Percentiles rank a stretch among this genome's conserved stretches.
Conservation (phyloP, 2,797 vertebrate genomes). For the Coranthus polyacanthus region DNA sequence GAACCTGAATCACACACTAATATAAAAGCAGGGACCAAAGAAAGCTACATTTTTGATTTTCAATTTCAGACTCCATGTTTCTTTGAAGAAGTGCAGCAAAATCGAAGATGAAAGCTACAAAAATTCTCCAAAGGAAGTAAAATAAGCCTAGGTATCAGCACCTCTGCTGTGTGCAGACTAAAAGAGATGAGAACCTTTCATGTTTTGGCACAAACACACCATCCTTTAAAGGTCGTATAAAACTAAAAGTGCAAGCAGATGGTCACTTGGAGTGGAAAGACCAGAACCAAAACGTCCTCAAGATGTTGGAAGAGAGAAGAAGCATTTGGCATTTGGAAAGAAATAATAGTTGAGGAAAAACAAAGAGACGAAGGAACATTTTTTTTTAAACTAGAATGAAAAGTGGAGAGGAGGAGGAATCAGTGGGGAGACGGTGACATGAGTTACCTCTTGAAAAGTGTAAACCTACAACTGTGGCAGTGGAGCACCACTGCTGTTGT, state of each 20-base stretch:
- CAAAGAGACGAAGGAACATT: neutral
- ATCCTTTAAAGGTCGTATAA: conserved; percentile 2
- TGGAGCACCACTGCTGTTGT: neutral
- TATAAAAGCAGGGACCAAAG: neutral
- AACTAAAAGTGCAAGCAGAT: neutral
- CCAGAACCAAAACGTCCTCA: conserved; percentile 14
- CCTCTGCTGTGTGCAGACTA: neutral
- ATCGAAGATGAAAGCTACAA: neutral
- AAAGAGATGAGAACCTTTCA: conserved; percentile 1
- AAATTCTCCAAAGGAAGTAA: neutral
- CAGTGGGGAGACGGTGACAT: conserved; percentile 3
- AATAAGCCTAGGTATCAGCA: neutral
- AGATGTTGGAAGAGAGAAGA: conserved; percentile 9
- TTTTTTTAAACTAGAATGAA: conserved; percentile 31
- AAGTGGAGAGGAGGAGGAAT: conserved; percentile 4
- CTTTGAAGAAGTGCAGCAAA: conserved; percentile 2
- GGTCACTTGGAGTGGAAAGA: neutral
- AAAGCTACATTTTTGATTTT: neutral
- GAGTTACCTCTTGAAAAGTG: conserved; percentile 13
- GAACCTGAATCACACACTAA: neutral
- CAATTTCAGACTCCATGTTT: neutral
- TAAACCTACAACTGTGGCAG: conserved; percentile 1
- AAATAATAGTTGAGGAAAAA: conserved; percentile 6
- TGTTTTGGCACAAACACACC: conserved; percentile 14
- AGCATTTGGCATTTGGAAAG: neutral